Evolutionary conservation across 1,140 invertebrate species (phyloP), one percentile per base, ranked within the genome.

Genomic region (Brachionus manjavacas): DNA sequence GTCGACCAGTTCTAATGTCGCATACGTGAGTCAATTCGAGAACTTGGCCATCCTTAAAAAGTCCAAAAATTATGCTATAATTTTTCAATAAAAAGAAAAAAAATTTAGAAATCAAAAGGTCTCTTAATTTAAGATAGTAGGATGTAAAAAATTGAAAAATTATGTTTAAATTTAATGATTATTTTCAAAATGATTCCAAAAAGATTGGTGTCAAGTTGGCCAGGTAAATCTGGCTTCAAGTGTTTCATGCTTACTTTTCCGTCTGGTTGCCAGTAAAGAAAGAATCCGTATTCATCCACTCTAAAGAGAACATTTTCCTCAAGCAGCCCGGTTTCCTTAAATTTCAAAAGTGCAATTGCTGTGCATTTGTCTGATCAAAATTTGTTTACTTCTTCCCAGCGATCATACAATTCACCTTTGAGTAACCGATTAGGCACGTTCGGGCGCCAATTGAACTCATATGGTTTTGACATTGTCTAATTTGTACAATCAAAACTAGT

Each of bases 251-350:
- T 72, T 72, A 72, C 68, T 92, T 93, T 93, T 85, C 94, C 94
- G 86, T 98, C 96, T 88, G 95, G 96, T 90, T 98, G 97, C 97
- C 96, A 99, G 88, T 96, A 97, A 85, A 99, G 95, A 90, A 98
- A 99, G 91, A 99, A 99, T 64, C 96, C 97, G 91, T 95, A 96
- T 89, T 98, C 95, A 89, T 99, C 97, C 25, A 99, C 96, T 91
- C 95, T 95, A 88, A 99, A 96, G 81, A 93, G 88, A 87, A 95
- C 97, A 87, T 93, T 93, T 76, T 93, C 91, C 89, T 99, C 97
- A 49, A 95, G 91, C 85, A 95, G 94, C 14, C 92, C 95, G 89
- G 95, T 95, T 87, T 96, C 95, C 90, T 92, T 76, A 70, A 35
- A 80, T 31, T 79, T 70, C 35, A 41, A 20, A 60, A 11, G 2